Percentiles rank a stretch among this genome's conserved stretches.
phyloP scores from a whole-genome alignment of 1,140 invertebrate species.

The Druon quercuslanigerum region DNA sequence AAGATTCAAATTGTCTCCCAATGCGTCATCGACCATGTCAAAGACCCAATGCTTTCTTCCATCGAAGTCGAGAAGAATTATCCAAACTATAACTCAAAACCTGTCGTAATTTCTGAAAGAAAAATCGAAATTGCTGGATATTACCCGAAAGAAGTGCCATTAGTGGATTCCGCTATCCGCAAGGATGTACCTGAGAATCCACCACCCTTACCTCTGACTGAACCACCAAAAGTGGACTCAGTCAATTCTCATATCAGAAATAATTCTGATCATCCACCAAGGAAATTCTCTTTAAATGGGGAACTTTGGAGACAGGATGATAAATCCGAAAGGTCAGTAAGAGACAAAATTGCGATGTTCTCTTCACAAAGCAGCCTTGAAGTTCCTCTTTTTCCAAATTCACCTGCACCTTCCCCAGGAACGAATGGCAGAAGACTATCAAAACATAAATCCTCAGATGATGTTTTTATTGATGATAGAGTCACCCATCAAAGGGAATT shows the following conservation, averaged over 20 bases:
- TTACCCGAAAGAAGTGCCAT: slow-evolving; percentile 52
- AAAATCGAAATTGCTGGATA: slow-evolving; percentile 63
- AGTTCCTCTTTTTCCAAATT: slow-evolving; percentile 59
- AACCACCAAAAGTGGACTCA: slow-evolving; percentile 63
- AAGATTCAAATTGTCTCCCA: slow-evolving; percentile 18
- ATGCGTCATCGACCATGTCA: slow-evolving; percentile 4
- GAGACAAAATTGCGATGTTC: slow-evolving; percentile 93
- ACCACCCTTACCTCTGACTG: slow-evolving; percentile 69
- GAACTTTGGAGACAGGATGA: slow-evolving; percentile 80
- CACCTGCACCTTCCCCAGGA: slow-evolving; percentile 20
- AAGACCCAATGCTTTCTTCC: background rate
- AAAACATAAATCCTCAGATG: slow-evolving; percentile 77
- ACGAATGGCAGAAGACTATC: slow-evolving; percentile 56
- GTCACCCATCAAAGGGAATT: slow-evolving; percentile 29
- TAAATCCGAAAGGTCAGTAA: slow-evolving; percentile 86
- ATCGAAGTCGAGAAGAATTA: no score
- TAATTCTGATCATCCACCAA: slow-evolving; percentile 36
- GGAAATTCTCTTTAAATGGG: slow-evolving; percentile 62
- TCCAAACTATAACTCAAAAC: background rate
- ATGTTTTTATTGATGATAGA: slow-evolving; percentile 70
- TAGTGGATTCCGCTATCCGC: slow-evolving; percentile 32
- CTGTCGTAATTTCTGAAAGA: slow-evolving; percentile 57
- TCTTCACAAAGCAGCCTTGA: slow-evolving; percentile 74
- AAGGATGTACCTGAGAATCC: slow-evolving; percentile 52
- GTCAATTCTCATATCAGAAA: slow-evolving; percentile 40